Conservation (phyloP, 2,113 vertebrate genomes). For the Spermophilus dauricus region DNA sequence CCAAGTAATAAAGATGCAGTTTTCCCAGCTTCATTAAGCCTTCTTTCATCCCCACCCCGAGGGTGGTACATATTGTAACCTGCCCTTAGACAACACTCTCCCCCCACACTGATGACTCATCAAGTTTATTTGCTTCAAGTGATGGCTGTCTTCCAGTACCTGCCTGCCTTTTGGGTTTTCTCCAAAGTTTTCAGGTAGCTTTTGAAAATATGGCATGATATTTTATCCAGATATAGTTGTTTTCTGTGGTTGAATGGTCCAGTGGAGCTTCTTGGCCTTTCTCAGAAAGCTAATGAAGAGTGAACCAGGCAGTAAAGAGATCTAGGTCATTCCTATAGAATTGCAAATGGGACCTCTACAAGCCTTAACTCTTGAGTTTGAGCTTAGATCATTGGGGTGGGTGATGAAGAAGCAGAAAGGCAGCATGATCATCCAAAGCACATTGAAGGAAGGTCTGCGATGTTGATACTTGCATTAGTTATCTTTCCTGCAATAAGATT, state of each 20-base stretch:
- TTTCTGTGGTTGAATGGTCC: not conserved
- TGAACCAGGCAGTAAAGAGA: not conserved
- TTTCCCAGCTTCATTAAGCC: not conserved
- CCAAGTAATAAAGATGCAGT: not conserved
- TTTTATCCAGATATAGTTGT: not conserved
- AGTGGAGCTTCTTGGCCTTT: not conserved
- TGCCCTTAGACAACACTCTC: not conserved
- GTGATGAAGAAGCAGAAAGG: not conserved
- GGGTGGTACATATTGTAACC: not conserved
- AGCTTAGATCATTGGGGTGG: not conserved
- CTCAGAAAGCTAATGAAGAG: slow-evolving; percentile 8
- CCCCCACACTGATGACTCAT: not conserved
- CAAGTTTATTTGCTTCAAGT: not conserved
- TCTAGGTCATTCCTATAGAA: not conserved
- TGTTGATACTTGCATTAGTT: not conserved
- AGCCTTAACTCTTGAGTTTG: not conserved
- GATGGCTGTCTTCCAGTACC: not conserved
- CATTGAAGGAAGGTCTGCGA: not conserved
- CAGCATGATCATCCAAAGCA: not conserved
- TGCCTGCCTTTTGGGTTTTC: not conserved
- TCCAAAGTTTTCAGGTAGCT: not conserved
- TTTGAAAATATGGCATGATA: not conserved
- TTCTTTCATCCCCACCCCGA: not conserved
- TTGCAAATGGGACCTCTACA: not conserved
- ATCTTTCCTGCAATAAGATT: slow-evolving; percentile 14